phyloP scores from a whole-genome alignment of 2,797 vertebrate genomes.

The Lerista edwardsae region DNA sequence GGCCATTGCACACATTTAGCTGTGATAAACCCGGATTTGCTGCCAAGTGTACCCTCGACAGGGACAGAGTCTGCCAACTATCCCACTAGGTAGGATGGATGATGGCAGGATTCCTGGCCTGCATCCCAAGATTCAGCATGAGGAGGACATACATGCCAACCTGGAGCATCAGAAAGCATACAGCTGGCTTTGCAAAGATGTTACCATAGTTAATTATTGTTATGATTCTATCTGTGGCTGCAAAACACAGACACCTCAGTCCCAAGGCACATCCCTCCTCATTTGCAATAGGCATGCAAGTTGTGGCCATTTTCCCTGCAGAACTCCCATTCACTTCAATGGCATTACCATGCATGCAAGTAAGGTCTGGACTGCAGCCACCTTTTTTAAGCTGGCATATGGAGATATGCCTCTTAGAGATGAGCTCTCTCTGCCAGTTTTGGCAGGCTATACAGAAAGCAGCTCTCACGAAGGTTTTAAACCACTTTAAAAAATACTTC shows the following conservation, averaged over 20 bases:
- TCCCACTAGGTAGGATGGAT: neutral
- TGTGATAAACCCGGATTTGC: neutral
- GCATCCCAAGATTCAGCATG: neutral
- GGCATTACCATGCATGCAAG: neutral
- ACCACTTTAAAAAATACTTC: neutral
- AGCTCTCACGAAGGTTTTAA: constrained; percentile 22
- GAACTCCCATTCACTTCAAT: constrained; percentile 2
- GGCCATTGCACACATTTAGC: neutral
- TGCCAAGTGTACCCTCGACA: neutral
- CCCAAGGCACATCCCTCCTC: neutral
- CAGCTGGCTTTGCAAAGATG: neutral
- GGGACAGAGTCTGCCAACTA: neutral
- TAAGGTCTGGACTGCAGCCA: constrained; percentile 46
- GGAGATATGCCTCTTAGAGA: constrained; percentile 28
- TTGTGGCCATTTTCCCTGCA: neutral
- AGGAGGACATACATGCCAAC: neutral
- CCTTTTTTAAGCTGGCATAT: constrained; percentile 29
- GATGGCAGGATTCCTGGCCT: neutral
- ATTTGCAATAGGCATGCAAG: neutral
- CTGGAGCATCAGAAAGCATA: neutral
- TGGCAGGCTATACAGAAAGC: constrained; percentile 8
- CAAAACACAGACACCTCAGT: neutral
- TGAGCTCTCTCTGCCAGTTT: neutral
- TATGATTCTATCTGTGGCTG: neutral
- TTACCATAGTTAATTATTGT: neutral